These are phyloP conservation scores for Ceyx erithaca DNA, from an alignment of 2,797 vertebrate genomes.

Conservation along the genomic window DNA sequence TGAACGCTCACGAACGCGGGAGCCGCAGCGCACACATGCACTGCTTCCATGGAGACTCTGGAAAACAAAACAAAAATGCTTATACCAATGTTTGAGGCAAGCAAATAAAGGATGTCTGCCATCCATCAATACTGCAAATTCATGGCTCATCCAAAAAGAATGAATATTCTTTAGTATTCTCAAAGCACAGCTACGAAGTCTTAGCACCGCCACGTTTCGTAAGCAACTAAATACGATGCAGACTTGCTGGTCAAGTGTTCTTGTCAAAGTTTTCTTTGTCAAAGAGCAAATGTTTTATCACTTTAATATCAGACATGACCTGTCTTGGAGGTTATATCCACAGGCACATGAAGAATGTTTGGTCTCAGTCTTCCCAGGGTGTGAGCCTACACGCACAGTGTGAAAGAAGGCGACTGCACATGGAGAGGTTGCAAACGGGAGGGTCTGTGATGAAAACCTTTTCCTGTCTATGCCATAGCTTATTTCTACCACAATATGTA, in stretches of 20 bases:
- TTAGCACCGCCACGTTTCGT: neutral
- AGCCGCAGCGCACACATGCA: neutral
- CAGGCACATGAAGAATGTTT: neutral
- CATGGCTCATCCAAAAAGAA: conserved; percentile 7
- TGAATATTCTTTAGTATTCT: conserved; percentile 23
- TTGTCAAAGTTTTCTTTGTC: neutral
- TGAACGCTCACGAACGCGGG: neutral
- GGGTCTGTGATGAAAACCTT: neutral
- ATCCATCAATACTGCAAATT: conserved; percentile 8
- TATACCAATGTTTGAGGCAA: conserved; percentile 47
- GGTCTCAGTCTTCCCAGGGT: neutral
- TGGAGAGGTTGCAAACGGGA: neutral
- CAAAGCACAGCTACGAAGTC: neutral
- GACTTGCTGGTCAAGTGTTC: neutral
- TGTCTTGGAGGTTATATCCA: neutral
- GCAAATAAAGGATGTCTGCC: conserved; percentile 55
- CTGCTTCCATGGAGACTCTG: conserved; percentile 59
- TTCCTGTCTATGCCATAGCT: neutral
- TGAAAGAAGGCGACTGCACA: neutral
- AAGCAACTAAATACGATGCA: neutral
- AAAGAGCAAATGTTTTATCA: neutral
- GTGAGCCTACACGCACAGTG: accelerated
- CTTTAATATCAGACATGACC: neutral
- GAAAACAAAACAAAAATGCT: conserved; percentile 64
- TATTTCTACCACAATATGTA: neutral